Percentiles rank a stretch among this genome's conserved stretches.
Conservation (phyloP, 2,888 invertebrate species). For the Caenorhabditis sp. region DNA sequence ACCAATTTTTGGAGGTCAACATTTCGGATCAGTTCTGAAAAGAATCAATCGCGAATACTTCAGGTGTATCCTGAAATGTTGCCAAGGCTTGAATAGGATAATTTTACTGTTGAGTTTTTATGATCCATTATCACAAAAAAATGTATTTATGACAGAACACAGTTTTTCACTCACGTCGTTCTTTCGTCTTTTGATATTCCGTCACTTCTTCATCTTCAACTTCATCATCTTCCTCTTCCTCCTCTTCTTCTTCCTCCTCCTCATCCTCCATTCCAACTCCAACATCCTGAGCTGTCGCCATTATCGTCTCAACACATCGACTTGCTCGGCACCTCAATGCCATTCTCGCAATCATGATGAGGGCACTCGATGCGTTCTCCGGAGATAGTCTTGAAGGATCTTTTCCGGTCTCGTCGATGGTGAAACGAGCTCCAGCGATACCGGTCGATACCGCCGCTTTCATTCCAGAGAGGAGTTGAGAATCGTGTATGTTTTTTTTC, state of each 20-base stretch:
- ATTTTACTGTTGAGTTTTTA: no score
- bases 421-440: background rate
- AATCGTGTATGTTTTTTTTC: slow-evolving; percentile 11
- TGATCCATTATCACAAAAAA: slow-evolving; percentile 29
- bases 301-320: slow-evolving; percentile 51
- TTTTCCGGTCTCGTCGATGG: slow-evolving; percentile 2
- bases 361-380: slow-evolving; percentile 94
- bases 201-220: slow-evolving; percentile 19
- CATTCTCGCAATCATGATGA: slow-evolving; percentile 85
- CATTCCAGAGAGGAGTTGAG: slow-evolving; percentile 7
- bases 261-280: slow-evolving; percentile 1
- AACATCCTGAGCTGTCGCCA: slow-evolving; percentile 41
- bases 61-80: no score
- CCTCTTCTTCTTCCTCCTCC: slow-evolving; percentile 13
- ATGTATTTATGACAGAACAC: no score
- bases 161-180: slow-evolving; percentile 8
- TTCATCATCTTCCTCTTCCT: background rate
- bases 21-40: no score
- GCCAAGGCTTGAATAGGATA: no score
- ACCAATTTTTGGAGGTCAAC: no score
- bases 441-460: background rate
- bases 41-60: no score
- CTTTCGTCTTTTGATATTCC: slow-evolving; percentile 14
- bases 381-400: slow-evolving; percentile 12
- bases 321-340: slow-evolving; percentile 48